Conservation (phyloP, 2,888 invertebrate genomes). For the Opisthograptis luteolata region DNA sequence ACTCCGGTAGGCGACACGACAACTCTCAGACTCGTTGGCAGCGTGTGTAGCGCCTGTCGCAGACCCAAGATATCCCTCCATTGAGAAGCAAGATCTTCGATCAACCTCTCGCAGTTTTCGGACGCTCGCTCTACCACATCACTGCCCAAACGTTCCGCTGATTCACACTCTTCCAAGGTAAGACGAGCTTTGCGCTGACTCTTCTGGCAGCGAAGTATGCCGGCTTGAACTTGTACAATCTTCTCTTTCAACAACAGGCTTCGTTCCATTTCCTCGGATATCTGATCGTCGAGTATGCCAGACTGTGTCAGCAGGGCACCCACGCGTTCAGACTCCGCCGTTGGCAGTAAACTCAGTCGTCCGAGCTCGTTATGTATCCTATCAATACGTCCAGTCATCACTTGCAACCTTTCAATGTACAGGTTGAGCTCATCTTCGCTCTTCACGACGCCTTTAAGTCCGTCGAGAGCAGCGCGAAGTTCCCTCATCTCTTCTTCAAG, state of each 20-base stretch:
- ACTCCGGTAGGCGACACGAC: slow-evolving; percentile 91
- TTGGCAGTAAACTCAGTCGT: slow-evolving; percentile 89
- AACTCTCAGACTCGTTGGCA: slow-evolving; percentile 89
- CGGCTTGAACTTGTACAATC: slow-evolving; percentile 88
- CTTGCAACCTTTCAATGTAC: slow-evolving; percentile 92
- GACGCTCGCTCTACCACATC: slow-evolving; percentile 91
- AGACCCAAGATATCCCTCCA: slow-evolving; percentile 92
- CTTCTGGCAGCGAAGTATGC: slow-evolving; percentile 87
- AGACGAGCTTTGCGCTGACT: slow-evolving; percentile 87
- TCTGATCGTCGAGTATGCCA: slow-evolving; percentile 88
- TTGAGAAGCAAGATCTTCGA: slow-evolving; percentile 87
- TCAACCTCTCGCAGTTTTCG: slow-evolving; percentile 88
- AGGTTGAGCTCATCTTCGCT: slow-evolving; percentile 92
- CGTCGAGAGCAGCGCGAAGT: slow-evolving; percentile 87
- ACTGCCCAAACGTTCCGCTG: slow-evolving; percentile 88
- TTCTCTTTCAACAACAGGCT: slow-evolving; percentile 90
- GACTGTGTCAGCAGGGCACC: slow-evolving; percentile 88
- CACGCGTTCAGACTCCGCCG: slow-evolving; percentile 90
- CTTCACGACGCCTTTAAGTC: slow-evolving; percentile 91
- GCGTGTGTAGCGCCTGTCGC: slow-evolving; percentile 90
- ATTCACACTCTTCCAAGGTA: slow-evolving; percentile 89
- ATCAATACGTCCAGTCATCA: slow-evolving; percentile 89
- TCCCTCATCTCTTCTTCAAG: slow-evolving; percentile 91
- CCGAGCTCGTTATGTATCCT: slow-evolving; percentile 92
- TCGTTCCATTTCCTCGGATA: slow-evolving; percentile 91